Evolutionary conservation across 2,797 vertebrate species (phyloP).

Genomic region (Cossypha caffra): DNA sequence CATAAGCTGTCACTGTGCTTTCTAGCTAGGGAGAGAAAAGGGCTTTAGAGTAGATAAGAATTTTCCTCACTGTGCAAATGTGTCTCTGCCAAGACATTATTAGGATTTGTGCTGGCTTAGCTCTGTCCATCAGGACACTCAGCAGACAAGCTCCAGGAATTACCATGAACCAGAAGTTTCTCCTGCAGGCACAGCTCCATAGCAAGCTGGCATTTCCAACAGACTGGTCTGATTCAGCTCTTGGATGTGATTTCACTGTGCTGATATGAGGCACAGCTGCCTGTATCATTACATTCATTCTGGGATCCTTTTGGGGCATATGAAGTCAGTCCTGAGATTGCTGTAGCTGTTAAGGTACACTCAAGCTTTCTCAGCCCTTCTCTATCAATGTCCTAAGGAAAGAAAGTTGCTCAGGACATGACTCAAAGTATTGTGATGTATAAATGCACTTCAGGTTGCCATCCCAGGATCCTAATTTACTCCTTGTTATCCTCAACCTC

Average conservation of each 20-base stretch:
- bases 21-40: neutral
- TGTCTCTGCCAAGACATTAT: neutral
- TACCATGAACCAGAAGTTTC: neutral
- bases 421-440: fast-evolving
- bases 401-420: neutral
- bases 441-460: neutral
- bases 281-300: neutral
- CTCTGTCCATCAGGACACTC: neutral
- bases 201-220: neutral
- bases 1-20: neutral
- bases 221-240: neutral
- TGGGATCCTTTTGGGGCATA: neutral
- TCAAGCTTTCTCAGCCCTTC: neutral
- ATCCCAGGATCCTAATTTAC: neutral
- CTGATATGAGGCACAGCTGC: neutral
- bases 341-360: neutral
- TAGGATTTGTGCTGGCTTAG: neutral
- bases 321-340: neutral
- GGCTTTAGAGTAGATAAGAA: neutral
- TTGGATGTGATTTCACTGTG: neutral
- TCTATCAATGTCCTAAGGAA: neutral
- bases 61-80: neutral
- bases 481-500: neutral
- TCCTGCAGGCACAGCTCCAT: neutral
- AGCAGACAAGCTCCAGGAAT: neutral